These are phyloP conservation scores for Empis livida DNA, from an alignment of 2,888 invertebrate genomes.

Conservation along the genomic window DNA sequence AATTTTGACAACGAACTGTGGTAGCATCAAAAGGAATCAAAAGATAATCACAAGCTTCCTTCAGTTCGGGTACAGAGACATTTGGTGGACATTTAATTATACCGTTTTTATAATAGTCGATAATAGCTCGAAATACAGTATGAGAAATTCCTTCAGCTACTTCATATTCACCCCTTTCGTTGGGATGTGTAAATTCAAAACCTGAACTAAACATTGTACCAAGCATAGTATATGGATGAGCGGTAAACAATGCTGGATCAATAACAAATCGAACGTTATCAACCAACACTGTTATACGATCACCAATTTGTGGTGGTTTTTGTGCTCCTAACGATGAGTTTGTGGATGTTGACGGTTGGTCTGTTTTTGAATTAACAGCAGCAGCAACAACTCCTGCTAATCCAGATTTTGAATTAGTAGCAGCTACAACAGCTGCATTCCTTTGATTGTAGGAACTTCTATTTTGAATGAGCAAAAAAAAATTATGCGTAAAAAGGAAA, in stretches of 20 bases:
- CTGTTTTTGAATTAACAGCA: constrained; percentile 1
- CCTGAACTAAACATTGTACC: constrained; percentile 97
- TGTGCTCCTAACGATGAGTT: neutral
- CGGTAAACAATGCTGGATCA: constrained; percentile 82
- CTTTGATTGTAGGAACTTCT: neutral
- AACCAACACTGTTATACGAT: constrained; percentile 85
- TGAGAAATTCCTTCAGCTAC: constrained; percentile 96
- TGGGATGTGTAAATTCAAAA: constrained; percentile 82
- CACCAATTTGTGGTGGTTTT: constrained; percentile 29
- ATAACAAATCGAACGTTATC: constrained; percentile 91
- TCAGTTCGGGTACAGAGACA: constrained; percentile 87
- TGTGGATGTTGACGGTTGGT: constrained; percentile 4
- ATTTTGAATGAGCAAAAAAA: neutral
- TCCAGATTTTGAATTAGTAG: constrained; percentile 4
- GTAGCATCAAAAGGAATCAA: constrained; percentile 94
- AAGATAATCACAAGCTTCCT: constrained; percentile 98
- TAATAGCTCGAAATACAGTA: constrained; percentile 83
- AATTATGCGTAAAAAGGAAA: neutral
- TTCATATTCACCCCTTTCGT: constrained; percentile 93
- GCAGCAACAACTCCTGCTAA: neutral
- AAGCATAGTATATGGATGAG: constrained; percentile 96
- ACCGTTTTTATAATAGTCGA: constrained; percentile 89
- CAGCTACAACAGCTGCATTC: neutral
- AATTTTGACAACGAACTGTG: constrained; percentile 91
- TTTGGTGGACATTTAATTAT: constrained; percentile 89